Conservation (phyloP, 1,140 invertebrate species). For the Acromyrmex heyeri region DNA sequence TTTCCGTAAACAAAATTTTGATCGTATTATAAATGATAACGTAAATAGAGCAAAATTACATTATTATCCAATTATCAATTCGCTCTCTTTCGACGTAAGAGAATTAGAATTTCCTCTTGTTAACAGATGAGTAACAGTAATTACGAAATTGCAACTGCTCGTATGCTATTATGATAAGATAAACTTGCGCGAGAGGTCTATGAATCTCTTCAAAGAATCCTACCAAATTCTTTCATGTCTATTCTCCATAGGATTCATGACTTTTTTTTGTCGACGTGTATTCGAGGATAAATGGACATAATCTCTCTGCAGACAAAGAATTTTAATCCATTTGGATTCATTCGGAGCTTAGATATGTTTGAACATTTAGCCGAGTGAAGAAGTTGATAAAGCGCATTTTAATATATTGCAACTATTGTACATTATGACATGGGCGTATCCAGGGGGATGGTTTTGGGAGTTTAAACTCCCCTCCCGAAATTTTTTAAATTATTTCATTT, state of each 20-base stretch:
- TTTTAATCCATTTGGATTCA: conserved; percentile 35
- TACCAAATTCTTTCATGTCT: conserved; percentile 21
- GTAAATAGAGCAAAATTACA: neutral
- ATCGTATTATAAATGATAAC: neutral
- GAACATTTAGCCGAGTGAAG: neutral
- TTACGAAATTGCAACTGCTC: neutral
- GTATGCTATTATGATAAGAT: conserved; percentile 7
- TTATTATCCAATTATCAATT: neutral
- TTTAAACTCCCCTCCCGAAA: no score
- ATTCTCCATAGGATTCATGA: neutral
- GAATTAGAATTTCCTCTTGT: conserved; percentile 2
- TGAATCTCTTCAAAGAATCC: conserved; percentile 26
- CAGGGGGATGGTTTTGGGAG: no score
- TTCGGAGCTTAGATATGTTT: neutral
- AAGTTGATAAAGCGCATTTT: conserved; percentile 23
- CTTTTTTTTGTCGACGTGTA: conserved; percentile 20
- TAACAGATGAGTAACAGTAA: conserved; percentile 26
- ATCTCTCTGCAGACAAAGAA: neutral
- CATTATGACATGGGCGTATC: no score
- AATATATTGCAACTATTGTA: neutral
- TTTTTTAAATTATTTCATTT: no score
- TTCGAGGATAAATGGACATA: neutral
- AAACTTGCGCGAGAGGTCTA: neutral
- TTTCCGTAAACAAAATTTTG: neutral
- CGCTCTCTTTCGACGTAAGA: neutral